Evolutionary conservation across 1,140 invertebrate genomes (phyloP), one percentile per base, ranked within the genome.

Genomic region (Drosophila pachea): DNA sequence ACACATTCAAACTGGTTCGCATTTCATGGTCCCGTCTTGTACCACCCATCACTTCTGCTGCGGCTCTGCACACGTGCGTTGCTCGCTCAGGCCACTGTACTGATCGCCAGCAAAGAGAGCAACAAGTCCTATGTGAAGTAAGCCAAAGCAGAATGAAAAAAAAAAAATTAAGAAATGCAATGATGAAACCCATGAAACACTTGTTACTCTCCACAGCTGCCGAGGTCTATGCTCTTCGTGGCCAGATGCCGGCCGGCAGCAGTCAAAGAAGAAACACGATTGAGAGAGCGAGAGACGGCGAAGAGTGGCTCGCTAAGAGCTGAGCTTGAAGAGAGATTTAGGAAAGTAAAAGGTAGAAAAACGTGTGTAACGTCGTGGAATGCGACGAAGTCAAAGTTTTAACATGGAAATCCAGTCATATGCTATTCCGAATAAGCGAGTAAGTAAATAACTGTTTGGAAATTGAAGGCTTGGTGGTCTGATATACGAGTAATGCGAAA

Each of bases 331-430:
- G 45, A 38, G 59, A 33, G 55, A 33, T 45, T 49, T 68, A 67
- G 76, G 69, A 86, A 83, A 83, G 81, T 74, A 84, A 83, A 83
- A 84, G 76, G 79, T 54, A 65, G 54, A 47, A 16, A 31, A 59
- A 67, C 64, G 58, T 65, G 58, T 62, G 47, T 62, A 72, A 54
- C 38, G 38, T 61, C 16, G 52, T 70, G 68, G 68, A 65, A 56
- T 73, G 75, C 45, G 68, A 62, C 64, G 58, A 55, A 64, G 43
- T 71, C 60, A 77, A 61, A 38, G 56, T 35, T 67, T 52, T 66
- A 58, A 31, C 35, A 64, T 11, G 16, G 12, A 29, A 45, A 2
- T 29, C 4, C 11, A 16, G 8, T 16, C 55, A 33, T 22, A 35
- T 52, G 49, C 32, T 69, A 38, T 35, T 64, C n/a, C 42, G 63